phyloP scores from a whole-genome alignment of 2,113 vertebrate genomes.

The Synodontis membranacea region DNA sequence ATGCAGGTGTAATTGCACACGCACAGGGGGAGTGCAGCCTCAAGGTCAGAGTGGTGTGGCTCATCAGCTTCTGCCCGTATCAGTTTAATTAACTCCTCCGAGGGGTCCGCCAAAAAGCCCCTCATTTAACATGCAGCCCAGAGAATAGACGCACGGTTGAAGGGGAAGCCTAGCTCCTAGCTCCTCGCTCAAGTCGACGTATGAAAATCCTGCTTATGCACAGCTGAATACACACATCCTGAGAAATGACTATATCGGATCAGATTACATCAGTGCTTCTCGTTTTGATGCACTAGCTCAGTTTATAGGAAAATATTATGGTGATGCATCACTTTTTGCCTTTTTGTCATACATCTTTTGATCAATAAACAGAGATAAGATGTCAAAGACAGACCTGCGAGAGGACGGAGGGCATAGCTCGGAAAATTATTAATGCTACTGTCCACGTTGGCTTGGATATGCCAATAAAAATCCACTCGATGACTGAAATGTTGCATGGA shows the following conservation, averaged over 20 bases:
- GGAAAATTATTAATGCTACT: slow-evolving; percentile 28
- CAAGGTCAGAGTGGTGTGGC: slow-evolving; percentile 77
- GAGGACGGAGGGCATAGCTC: slow-evolving; percentile 6
- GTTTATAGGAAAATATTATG: slow-evolving; percentile 51
- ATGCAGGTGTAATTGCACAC: slow-evolving; percentile 77
- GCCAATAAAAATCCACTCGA: slow-evolving; percentile 42
- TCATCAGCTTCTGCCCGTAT: slow-evolving; percentile 77
- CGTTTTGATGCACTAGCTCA: slow-evolving; percentile 43
- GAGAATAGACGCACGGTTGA: slow-evolving; percentile 64
- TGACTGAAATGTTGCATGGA: slow-evolving; percentile 29
- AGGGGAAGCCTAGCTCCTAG: slow-evolving; percentile 52
- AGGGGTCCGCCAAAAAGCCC: slow-evolving; percentile 72
- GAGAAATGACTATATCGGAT: slow-evolving; percentile 45
- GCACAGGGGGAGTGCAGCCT: slow-evolving; percentile 62
- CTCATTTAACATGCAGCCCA: slow-evolving; percentile 75
- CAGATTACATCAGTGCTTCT: slow-evolving; percentile 46
- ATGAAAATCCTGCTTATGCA: slow-evolving; percentile 13
- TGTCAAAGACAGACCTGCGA: slow-evolving; percentile 41
- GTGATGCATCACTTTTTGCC: slow-evolving; percentile 49
- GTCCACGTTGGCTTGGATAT: slow-evolving; percentile 24
- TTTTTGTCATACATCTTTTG: slow-evolving; percentile 45
- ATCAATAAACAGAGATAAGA: slow-evolving; percentile 53
- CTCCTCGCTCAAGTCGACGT: slow-evolving; percentile 27
- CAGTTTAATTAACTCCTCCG: slow-evolving; percentile 83
- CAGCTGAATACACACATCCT: slow-evolving; percentile 35